phyloP scores from a whole-genome alignment of 1,140 invertebrate genomes.

The Physella acuta region DNA sequence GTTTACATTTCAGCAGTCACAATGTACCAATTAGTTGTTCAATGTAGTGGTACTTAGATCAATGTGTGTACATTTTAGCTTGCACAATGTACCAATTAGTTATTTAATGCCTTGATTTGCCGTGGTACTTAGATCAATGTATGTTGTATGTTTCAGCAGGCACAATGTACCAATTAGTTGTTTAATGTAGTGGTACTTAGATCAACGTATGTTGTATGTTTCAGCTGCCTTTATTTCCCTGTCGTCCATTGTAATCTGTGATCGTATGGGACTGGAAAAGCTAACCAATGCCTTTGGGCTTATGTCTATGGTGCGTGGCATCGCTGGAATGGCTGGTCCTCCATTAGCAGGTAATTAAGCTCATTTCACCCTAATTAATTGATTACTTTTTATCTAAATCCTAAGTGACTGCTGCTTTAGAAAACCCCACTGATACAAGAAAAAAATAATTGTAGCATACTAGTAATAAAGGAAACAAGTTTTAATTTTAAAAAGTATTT shows the following conservation, averaged over 20 bases:
- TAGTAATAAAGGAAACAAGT: no score
- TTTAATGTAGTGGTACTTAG: no score
- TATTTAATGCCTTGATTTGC: no score
- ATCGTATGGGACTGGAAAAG: constrained; percentile 90
- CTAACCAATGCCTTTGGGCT: constrained; percentile 96
- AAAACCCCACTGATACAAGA: no score
- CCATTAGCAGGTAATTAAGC: constrained; percentile 65
- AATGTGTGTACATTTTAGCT: no score
- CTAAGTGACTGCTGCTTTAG: neutral
- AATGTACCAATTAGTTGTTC: no score
- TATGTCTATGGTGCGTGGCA: constrained; percentile 89
- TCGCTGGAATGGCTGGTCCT: constrained; percentile 79
- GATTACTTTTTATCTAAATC: neutral
- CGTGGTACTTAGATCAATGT: neutral
- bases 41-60: no score
- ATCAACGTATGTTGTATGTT: neutral
- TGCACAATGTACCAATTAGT: no score
- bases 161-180: no score
- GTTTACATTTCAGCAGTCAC: neutral
- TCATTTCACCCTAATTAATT: neutral
- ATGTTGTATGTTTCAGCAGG: neutral
- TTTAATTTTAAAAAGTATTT: no score
- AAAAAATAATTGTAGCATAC: no score
- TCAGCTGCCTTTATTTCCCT: constrained; percentile 94
- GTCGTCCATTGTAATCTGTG: constrained; percentile 96